Percentiles rank a stretch among this genome's conserved stretches.
Conservation (phyloP, 2,888 invertebrate species). For the Deroplatys truncata region DNA sequence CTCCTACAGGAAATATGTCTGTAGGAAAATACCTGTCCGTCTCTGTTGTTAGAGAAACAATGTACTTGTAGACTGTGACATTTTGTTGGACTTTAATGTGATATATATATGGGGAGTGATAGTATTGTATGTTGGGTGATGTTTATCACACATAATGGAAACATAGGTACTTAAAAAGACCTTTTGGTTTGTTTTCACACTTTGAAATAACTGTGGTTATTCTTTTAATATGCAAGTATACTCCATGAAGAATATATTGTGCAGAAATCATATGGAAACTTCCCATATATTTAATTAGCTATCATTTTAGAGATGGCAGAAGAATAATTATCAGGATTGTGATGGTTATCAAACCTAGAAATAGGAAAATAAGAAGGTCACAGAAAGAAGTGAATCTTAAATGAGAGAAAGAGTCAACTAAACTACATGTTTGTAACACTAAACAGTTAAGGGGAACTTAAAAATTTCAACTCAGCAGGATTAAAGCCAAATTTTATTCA, state of each 20-base stretch:
- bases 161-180: background rate
- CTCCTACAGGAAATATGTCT: background rate
- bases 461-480: background rate
- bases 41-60: background rate
- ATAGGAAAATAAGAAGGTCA: background rate
- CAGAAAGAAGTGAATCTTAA: background rate
- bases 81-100: background rate
- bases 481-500: background rate
- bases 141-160: background rate
- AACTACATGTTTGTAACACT: background rate
- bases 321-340: background rate
- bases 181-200: background rate
- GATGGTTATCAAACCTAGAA: background rate
- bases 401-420: background rate
- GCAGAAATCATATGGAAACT: background rate
- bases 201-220: background rate
- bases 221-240: background rate
- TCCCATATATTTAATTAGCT: background rate
- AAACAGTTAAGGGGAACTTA: background rate
- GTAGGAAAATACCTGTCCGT: background rate
- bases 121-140: background rate
- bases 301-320: background rate
- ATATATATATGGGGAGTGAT: background rate
- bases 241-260: background rate
- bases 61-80: background rate